phyloP scores from a whole-genome alignment of 2,888 invertebrate genomes.

The Lasioglossum figueresi region DNA sequence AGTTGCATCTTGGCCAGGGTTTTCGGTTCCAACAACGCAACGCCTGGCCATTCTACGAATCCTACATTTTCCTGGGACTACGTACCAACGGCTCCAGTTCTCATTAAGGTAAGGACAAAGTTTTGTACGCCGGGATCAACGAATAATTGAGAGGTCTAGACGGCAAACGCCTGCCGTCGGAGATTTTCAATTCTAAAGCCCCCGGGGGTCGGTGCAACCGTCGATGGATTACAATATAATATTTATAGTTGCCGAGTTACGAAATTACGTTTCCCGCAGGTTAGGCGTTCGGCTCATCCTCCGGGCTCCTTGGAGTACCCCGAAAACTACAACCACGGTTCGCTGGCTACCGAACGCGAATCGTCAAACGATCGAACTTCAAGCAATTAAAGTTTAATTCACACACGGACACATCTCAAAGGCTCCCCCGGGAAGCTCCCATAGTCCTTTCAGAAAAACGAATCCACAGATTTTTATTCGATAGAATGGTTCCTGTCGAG shows the following conservation, averaged over 20 bases:
- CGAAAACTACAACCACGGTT: background rate
- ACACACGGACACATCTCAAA: background rate
- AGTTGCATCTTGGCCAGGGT: background rate
- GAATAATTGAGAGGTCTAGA: slow-evolving; percentile 19
- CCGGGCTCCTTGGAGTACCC: background rate
- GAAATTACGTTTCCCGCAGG: background rate
- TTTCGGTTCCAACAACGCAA: background rate
- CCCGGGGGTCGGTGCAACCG: background rate
- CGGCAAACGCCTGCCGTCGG: background rate
- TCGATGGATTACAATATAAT: background rate
- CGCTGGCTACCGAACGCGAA: background rate
- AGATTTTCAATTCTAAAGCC: slow-evolving; percentile 6
- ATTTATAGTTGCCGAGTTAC: background rate
- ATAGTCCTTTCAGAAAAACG: slow-evolving; percentile 32
- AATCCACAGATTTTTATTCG: slow-evolving; percentile 40
- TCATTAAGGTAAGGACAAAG: slow-evolving; percentile 16
- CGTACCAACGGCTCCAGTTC: background rate
- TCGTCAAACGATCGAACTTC: slow-evolving; percentile 23
- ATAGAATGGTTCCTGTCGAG: slow-evolving; percentile 31
- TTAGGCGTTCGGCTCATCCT: background rate
- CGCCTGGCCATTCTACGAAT: background rate
- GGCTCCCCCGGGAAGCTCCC: background rate
- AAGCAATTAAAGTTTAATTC: slow-evolving; percentile 40
- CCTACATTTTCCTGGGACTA: background rate
- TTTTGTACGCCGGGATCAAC: slow-evolving; percentile 10